Evolutionary conservation across 1,140 invertebrate genomes (phyloP).

Genomic region (Maconellicoccus hirsutus): DNA sequence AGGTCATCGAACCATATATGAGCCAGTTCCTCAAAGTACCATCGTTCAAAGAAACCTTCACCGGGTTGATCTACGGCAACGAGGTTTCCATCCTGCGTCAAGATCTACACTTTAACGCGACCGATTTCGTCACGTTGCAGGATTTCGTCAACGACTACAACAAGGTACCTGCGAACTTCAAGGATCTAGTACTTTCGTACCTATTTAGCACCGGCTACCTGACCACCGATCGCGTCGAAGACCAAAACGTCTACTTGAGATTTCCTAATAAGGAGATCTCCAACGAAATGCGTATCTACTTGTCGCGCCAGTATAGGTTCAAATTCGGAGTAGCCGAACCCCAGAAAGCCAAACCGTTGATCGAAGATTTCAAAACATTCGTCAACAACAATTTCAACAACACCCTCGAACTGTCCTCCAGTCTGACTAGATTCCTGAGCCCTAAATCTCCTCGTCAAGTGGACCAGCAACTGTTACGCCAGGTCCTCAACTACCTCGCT

Average conservation of each 20-base stretch:
- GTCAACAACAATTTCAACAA: too few relatives aligned
- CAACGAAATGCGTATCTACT: too few relatives aligned
- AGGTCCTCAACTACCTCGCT: too few relatives aligned
- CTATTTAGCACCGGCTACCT: background rate
- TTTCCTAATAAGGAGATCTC: background rate
- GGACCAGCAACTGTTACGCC: too few relatives aligned
- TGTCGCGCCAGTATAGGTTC: too few relatives aligned
- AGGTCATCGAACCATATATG: background rate
- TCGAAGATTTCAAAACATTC: too few relatives aligned
- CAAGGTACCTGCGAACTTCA: too few relatives aligned
- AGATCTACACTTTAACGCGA: background rate
- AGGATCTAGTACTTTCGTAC: background rate
- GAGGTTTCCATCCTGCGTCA: background rate
- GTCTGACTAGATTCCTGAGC: too few relatives aligned
- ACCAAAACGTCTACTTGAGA: background rate
- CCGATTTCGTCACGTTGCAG: background rate
- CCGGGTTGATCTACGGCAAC: background rate
- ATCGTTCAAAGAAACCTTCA: background rate
- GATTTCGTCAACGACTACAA: background rate
- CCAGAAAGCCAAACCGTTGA: too few relatives aligned
- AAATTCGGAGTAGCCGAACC: too few relatives aligned
- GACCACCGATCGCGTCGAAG: background rate
- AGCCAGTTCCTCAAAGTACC: background rate
- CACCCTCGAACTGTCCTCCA: too few relatives aligned
- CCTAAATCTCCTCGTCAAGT: too few relatives aligned